These are phyloP conservation scores for Ornithorhynchus anatinus DNA, from an alignment of 2,113 vertebrate genomes.

Conservation along the genomic window DNA sequence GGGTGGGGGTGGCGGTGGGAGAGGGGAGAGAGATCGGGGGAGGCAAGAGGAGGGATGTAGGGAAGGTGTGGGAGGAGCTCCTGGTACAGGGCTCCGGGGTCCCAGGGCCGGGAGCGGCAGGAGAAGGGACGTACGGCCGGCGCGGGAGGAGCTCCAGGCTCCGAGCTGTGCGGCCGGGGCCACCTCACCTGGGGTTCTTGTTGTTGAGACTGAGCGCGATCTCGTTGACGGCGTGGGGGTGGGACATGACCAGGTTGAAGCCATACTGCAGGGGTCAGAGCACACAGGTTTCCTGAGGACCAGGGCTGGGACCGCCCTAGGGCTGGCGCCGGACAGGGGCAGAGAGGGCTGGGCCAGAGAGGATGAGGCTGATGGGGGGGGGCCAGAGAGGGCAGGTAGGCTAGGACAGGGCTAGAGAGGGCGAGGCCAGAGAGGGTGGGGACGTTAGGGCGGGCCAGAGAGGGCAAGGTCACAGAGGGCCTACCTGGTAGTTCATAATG, in stretches of 20 bases:
- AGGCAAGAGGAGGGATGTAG: background rate
- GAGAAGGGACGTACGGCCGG: too few relatives aligned
- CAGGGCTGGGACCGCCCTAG: background rate
- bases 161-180: too few relatives aligned
- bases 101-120: too few relatives aligned
- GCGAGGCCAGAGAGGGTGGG: fast-evolving
- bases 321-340: background rate
- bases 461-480: background rate
- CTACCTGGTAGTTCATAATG: constrained; percentile 99
- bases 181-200: constrained; percentile 89
- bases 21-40: background rate
- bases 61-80: background rate
- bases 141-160: background rate
- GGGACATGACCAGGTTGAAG: constrained; percentile 98
- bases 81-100: too few relatives aligned
- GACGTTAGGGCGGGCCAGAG: fast-evolving
- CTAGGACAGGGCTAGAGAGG: background rate
- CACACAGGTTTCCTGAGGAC: background rate
- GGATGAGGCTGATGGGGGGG: background rate
- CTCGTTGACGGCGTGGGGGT: constrained; percentile 94
- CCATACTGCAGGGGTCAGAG: constrained; percentile 81
- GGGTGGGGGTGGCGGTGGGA: background rate
- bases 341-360: background rate
- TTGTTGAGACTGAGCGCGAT: constrained; percentile 97
- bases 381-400: background rate